Base-by-base conservation (phyloP, 2,888 invertebrate genomes). In the Coleophora deauratella region DNA sequence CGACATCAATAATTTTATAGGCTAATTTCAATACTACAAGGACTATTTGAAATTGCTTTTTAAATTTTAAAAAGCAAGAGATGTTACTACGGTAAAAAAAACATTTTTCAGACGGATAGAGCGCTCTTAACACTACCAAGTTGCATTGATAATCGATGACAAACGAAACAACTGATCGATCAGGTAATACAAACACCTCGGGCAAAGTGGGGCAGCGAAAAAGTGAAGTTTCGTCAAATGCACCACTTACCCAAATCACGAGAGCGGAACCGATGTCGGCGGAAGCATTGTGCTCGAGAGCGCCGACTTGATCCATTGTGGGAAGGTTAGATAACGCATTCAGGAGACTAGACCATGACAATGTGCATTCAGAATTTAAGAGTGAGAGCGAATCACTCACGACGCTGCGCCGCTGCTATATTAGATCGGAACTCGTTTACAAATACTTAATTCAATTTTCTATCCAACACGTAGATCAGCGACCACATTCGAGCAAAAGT, bases 141-240 rank as follows among this genome's bases (percentile, higher is more conserved):
- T 65, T 51, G 70, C 73, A 74, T 65, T 59, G 51, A 72, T 72
- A 79, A 77, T 77, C 65, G 66, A 55, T 44, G 48, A 66, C 66
- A 77, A 78, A 78, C 72, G 76, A 77, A 78, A 78, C 72, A 77
- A 71, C 66, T 62, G 55, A 60, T 62, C 53, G 58, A 66, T 73
- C 64, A 60, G 65, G 61, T 64, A 65, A 69, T 63, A 61, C 61
- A 60, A 51, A 63, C 58, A 58, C 52, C 51, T 52, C 21, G 50
- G 50, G 52, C 51, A 63, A 76, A 75, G 70, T 74, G 56, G 74
- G 62, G 49, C 72, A 60, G 67, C 64, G 73, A 69, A 82, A 81
- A 80, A 81, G 82, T 77, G 80, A 81, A 79, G 78, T 77, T 79
- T 84, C 73, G 72, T 70, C 73, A 72, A 81, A 75, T 75, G 77